A percentile compares a stretch with the other conserved stretches of the same genome.
These are phyloP conservation scores for Lycopodina hypogea DNA, from an alignment of 37 sponge, comb jelly and placozoan species.

Conservation along the genomic window DNA sequence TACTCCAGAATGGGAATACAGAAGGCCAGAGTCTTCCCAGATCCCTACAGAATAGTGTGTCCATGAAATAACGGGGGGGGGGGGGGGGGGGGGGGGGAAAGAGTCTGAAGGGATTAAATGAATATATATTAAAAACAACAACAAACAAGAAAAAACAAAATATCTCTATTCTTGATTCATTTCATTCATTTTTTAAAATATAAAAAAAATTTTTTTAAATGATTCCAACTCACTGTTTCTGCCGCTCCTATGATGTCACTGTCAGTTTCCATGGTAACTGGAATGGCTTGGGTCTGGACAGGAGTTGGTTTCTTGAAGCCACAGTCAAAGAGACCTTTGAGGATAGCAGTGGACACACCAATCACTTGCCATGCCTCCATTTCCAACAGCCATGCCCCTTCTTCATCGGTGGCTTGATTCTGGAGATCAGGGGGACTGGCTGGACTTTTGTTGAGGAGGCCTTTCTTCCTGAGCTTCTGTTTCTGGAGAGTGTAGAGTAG, in stretches of 20 bases:
- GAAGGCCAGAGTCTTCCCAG: constrained; percentile 91
- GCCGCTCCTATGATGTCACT: constrained; percentile 95
- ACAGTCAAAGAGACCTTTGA: constrained; percentile 64
- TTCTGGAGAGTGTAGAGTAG: too few relatives aligned
- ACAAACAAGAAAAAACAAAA: background rate
- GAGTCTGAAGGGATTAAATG: background rate
- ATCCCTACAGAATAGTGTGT: constrained; percentile 47
- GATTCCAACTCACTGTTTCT: constrained; percentile 72
- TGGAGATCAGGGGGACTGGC: too few relatives aligned
- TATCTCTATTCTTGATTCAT: too few relatives aligned
- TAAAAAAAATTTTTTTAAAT: too few relatives aligned
- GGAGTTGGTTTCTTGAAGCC: constrained; percentile 81
- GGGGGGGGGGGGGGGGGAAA: background rate
- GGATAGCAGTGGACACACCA: constrained; percentile 53
- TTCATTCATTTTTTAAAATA: too few relatives aligned
- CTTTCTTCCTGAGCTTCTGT: too few relatives aligned
- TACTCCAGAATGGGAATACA: constrained; percentile 83
- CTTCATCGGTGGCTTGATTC: too few relatives aligned
- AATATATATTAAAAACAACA: background rate
- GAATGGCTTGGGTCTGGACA: constrained; percentile 80
- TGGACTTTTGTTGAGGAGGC: too few relatives aligned
- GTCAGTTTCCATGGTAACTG: constrained; percentile 52
- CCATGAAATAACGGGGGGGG: background rate
- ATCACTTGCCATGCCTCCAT: constrained; percentile 75
- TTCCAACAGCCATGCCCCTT: background rate